Percentiles rank a stretch among this genome's conserved stretches.
Evolutionary conservation across 2,113 vertebrate species (phyloP).

Genomic region (Poeciliopsis retropinna): DNA sequence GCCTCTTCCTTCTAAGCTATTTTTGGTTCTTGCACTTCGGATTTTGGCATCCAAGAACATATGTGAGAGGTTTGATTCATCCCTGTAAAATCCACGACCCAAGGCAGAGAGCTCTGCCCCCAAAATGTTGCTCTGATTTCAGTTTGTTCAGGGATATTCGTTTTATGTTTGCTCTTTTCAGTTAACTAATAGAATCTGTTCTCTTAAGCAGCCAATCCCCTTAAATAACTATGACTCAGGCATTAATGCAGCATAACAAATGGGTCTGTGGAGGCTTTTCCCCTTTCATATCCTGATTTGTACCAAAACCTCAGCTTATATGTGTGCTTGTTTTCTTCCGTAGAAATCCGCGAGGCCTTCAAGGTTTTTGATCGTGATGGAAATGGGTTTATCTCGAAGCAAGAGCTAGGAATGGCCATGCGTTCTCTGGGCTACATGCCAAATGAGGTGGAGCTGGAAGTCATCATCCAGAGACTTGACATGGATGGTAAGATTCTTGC

Average conservation of each 20-base stretch:
- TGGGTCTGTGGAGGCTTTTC: conserved; percentile 46
- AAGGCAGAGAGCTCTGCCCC: not conserved
- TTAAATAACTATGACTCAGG: conserved; percentile 58
- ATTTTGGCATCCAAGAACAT: not conserved
- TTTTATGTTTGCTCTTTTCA: conserved; percentile 10
- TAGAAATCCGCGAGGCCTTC: conserved; percentile 96
- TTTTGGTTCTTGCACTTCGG: conserved; percentile 7
- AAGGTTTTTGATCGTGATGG: conserved; percentile 95
- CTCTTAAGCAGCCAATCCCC: conserved; percentile 44
- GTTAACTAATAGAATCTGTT: conserved; percentile 39
- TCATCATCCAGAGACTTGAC: conserved; percentile 95
- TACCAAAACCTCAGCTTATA: conserved; percentile 9
- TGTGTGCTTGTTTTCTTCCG: not conserved
- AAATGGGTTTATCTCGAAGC: conserved; percentile 97
- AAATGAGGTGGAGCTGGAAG: conserved; percentile 94
- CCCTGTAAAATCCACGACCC: not conserved
- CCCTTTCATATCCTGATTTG: conserved; percentile 37
- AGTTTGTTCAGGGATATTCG: conserved; percentile 3
- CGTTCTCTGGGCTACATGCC: conserved; percentile 96
- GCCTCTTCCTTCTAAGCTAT: not conserved
- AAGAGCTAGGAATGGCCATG: conserved; percentile 96
- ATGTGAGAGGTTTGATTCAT: conserved; percentile 16
- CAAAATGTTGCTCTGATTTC: conserved; percentile 22
- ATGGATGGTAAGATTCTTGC: conserved; percentile 88
- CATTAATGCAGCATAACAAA: conserved; percentile 55